Evolutionary conservation across 2,888 invertebrate genomes (phyloP), one percentile per base, ranked within the genome.

Genomic region (Agrotis ipsilon): DNA sequence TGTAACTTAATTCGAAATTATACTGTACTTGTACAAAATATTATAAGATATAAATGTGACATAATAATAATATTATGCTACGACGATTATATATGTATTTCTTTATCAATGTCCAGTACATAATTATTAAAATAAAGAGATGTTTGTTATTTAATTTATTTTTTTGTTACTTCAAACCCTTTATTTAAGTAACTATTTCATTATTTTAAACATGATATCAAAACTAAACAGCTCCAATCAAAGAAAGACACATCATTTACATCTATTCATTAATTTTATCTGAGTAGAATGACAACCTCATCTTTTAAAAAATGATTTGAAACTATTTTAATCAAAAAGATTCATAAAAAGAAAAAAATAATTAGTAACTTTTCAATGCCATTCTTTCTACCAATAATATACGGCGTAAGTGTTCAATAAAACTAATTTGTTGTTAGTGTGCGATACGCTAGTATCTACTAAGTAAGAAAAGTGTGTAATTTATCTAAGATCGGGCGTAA

Each of bases 71-170:
- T 11, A 39, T 91, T 93, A 91, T 92, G 92, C 89, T 93, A 94
- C 90, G 88, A 93, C 88, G 79, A 92, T 91, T 93, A 93, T 87
- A 87, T 93, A 94, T 94, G 95, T 96, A 95, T 95, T 94, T 94
- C 94, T 95, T 92, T 94, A 94, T 94, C 89, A 91, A 93, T 96
- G 95, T 96, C 95, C 95, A 94, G 92, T 95, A 95, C 93, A 94
- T 93, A 91, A 93, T 88, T 94, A 96, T 93, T 92, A 92, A 91
- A 93, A 95, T 95, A 94, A 95, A 94, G 91, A 94, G 90, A 96
- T 96, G 95, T 95, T 96, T 96, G 96, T 96, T 96, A 96, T 95
- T 93, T 92, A 94, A 5, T 83, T 21, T 64, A 49, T 63, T 81
- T 81, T 82, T 84, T 85, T 78, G 48, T 80, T 68, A 69, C 75